phyloP scores from a whole-genome alignment of 2,797 vertebrate species.

The Botia almorhae region DNA sequence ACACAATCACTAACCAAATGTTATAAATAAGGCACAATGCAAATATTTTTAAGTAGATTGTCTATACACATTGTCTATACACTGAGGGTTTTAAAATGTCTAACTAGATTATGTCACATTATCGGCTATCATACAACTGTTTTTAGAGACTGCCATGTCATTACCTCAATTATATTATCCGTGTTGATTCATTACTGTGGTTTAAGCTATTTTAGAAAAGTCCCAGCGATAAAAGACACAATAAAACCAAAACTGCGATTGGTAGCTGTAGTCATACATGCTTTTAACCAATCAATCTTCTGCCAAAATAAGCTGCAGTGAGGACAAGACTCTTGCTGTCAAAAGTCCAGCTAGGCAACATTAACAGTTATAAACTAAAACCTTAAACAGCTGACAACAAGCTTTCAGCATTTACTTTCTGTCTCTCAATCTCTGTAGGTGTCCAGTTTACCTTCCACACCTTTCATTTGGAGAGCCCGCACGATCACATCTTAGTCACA shows the following conservation, averaged over 20 bases:
- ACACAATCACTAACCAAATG: too few relatives aligned
- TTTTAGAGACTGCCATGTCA: too few relatives aligned
- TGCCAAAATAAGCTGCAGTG: not conserved
- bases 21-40: too few relatives aligned
- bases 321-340: not conserved
- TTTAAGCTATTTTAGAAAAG: not conserved
- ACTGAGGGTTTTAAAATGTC: too few relatives aligned
- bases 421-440: conserved; percentile 72
- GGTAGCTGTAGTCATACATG: too few relatives aligned
- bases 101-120: too few relatives aligned
- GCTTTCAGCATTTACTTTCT: not conserved
- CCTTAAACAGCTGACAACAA: not conserved
- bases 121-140: too few relatives aligned
- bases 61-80: too few relatives aligned
- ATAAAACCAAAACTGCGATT: too few relatives aligned
- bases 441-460: conserved; percentile 98
- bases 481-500: conserved; percentile 93
- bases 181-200: not conserved
- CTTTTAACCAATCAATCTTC: too few relatives aligned
- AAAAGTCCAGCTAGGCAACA: not conserved
- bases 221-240: not conserved
- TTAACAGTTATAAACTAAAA: not conserved
- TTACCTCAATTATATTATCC: too few relatives aligned
- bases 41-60: too few relatives aligned
- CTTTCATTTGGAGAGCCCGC: conserved; percentile 95